phyloP scores from a whole-genome alignment of 2,113 vertebrate species.

The Hippocampus comes region DNA sequence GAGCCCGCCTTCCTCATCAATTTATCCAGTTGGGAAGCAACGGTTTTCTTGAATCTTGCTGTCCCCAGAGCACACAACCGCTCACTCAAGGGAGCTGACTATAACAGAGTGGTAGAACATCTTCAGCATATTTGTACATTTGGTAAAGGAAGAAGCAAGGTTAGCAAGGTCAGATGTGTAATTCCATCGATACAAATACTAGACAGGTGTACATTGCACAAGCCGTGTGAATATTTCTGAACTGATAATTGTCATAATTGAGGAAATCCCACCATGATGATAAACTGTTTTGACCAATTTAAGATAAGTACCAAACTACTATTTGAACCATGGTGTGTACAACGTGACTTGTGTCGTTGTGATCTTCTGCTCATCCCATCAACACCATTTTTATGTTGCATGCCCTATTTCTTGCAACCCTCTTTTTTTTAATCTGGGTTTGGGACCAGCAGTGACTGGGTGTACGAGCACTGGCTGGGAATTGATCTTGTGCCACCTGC shows the following conservation, averaged over 20 bases:
- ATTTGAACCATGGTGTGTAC: background rate
- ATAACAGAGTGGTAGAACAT: no score
- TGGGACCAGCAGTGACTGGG: background rate
- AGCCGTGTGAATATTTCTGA: no score
- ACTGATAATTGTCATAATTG: background rate
- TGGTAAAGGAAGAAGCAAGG: background rate
- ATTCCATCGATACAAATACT: background rate
- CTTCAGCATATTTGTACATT: background rate
- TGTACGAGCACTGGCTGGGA: background rate
- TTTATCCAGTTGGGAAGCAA: no score
- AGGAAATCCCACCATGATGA: background rate
- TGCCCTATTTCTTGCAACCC: background rate
- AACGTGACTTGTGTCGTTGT: background rate
- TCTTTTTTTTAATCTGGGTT: background rate
- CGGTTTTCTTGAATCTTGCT: background rate
- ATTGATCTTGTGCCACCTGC: background rate
- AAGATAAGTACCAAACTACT: background rate
- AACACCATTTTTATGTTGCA: background rate
- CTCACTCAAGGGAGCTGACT: background rate
- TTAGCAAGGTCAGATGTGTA: background rate
- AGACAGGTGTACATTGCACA: background rate
- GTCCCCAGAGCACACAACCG: no score
- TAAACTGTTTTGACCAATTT: background rate
- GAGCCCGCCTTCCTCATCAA: background rate
- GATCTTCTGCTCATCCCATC: background rate